phyloP scores from a whole-genome alignment of 2,113 vertebrate species.

The Anoplopoma fimbria region DNA sequence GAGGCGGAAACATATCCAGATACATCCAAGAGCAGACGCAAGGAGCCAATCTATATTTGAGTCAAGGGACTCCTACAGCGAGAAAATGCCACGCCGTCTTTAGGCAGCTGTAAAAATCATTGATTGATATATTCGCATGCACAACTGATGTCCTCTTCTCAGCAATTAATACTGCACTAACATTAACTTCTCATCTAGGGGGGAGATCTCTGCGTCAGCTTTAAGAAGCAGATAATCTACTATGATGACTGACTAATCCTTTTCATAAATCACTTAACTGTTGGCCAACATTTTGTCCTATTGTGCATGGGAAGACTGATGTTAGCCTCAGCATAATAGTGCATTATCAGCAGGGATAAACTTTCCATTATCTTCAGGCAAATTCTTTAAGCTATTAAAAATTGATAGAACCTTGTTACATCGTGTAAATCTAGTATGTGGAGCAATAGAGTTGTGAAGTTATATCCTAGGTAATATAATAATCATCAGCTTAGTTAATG shows the following conservation, averaged over 20 bases:
- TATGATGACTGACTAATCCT: slow-evolving; percentile 25
- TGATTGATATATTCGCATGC: slow-evolving; percentile 33
- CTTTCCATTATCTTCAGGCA: slow-evolving; percentile 60
- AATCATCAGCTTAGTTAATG: slow-evolving; percentile 75
- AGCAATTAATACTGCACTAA: slow-evolving; percentile 31
- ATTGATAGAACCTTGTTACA: slow-evolving; percentile 67
- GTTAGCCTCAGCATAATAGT: slow-evolving; percentile 30
- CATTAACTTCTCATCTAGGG: slow-evolving; percentile 11
- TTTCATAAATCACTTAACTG: slow-evolving; percentile 53
- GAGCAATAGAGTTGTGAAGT: slow-evolving; percentile 48
- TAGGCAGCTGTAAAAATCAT: slow-evolving; percentile 43
- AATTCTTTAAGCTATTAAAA: slow-evolving; percentile 71
- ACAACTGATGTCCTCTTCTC: slow-evolving; percentile 22
- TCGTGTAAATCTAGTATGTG: slow-evolving; percentile 62
- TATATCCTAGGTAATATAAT: slow-evolving; percentile 64
- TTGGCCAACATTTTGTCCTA: slow-evolving; percentile 41
- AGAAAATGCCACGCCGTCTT: slow-evolving; percentile 16
- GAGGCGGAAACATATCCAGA: slow-evolving; percentile 57
- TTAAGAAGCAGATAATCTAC: slow-evolving; percentile 16
- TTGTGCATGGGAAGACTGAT: slow-evolving; percentile 35
- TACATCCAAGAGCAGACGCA: slow-evolving; percentile 42
- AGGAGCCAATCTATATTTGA: slow-evolving; percentile 47
- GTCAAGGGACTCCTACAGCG: slow-evolving; percentile 19
- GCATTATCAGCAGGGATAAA: slow-evolving; percentile 48
- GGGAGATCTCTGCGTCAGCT: slow-evolving; percentile 3